Base-by-base conservation (phyloP, 92 coral and sea anemone genomes). In the Actinostola sp. region DNA sequence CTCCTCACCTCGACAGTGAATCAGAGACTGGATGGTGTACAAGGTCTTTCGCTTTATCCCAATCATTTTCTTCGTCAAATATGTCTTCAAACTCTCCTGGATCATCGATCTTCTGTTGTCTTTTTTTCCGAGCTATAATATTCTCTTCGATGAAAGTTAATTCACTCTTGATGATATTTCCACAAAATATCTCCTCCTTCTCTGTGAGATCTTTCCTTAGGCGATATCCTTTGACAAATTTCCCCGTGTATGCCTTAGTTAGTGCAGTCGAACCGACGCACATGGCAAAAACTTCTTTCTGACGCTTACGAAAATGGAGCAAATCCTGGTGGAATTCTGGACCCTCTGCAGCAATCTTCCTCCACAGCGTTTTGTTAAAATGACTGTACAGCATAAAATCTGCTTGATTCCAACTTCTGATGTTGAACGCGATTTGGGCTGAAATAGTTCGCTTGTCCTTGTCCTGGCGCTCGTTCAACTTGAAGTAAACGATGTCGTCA, bases 371-470 rank as follows among this genome's bases (percentile, higher is more conserved):
- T 50, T 67, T 63, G 50, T 88, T 89, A 54, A 89, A 89, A 61
- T 74, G 50, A 10, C 74, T 76, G 65, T 86, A 89, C 0, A 89
- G 59, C 36, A 89, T 17, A 6, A 87, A 65, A 34, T 89, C 96
- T 0, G 92, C 96, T 44, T 70, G 78, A 61, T 84, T 89, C 96
- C 96, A 89, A n/a, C 91, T 53, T 65, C 46, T 66, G 15, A 89
- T 72, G 30, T 71, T 79, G 17, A 38, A 66, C 24, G 54, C 34
- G 15, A 86, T 58, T n/a, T 45, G 63, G 0, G 38, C 21, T 0
- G 77, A 80, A 12, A 41, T 10, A 5, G 10, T 48, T 15, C 42
- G 16, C 48, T 70, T 74, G 34, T 89, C 89, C 38, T 75, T 42
- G 3, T 82, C 82, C 49, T 41, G 27, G 11, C 96, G 56, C 27